These are phyloP conservation scores for Serilophus lunatus DNA, from an alignment of 2,113 vertebrate genomes.

Conservation along the genomic window DNA sequence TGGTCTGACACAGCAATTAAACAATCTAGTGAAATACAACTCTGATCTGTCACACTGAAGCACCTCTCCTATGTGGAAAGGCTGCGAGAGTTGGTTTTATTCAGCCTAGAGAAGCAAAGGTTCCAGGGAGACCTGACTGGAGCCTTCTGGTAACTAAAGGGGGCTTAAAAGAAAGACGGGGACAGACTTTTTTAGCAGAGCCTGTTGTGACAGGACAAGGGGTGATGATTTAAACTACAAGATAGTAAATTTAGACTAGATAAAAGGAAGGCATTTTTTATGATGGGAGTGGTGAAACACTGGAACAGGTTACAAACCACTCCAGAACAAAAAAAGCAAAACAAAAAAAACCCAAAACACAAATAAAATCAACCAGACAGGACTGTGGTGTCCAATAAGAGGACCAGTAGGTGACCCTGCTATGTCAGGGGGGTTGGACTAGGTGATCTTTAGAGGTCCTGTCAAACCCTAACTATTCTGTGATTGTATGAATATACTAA, in stretches of 20 bases:
- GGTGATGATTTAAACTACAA: background rate
- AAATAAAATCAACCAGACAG: no score
- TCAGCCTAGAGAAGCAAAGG: background rate
- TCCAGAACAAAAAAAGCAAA: no score
- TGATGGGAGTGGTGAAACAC: background rate
- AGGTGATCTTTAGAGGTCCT: background rate
- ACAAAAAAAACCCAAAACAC: no score
- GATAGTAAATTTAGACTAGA: background rate
- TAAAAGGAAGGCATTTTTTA: background rate
- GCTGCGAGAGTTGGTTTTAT: background rate
- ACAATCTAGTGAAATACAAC: no score
- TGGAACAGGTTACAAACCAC: no score
- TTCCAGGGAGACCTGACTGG: accelerated
- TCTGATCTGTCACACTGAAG: background rate
- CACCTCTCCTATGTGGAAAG: background rate
- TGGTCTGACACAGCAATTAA: no score
- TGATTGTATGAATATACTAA: background rate
- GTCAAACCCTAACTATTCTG: background rate
- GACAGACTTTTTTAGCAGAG: background rate
- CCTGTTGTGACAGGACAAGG: background rate
- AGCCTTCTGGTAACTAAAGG: background rate
- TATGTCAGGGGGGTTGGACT: background rate
- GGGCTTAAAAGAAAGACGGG: background rate
- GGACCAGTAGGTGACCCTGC: background rate
- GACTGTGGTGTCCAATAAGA: background rate